Conservation (phyloP, 1,140 invertebrate genomes). For the Musca domestica region DNA sequence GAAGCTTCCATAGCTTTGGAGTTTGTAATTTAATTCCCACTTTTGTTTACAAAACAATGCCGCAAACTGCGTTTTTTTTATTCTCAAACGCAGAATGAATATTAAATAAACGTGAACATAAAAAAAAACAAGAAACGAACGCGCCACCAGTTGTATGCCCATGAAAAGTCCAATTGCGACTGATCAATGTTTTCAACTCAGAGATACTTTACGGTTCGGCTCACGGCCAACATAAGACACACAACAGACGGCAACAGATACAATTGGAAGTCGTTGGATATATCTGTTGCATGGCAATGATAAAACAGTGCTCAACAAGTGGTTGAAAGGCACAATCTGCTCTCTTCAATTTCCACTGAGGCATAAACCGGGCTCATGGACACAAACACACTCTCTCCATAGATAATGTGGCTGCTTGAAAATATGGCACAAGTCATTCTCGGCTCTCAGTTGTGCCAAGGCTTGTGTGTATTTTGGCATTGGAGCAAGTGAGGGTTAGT, state of each 20-base stretch:
- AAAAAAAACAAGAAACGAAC: constrained; percentile 35
- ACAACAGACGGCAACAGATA: neutral
- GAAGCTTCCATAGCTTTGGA: too few relatives aligned
- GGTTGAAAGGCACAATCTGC: neutral
- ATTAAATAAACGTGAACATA: constrained; percentile 3
- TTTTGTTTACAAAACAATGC: neutral
- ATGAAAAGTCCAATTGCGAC: constrained; percentile 29
- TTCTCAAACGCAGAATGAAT: neutral
- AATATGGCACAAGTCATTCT: neutral
- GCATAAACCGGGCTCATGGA: constrained; percentile 10
- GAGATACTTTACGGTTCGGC: constrained; percentile 26
- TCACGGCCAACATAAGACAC: neutral
- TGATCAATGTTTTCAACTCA: constrained; percentile 9
- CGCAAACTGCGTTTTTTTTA: neutral
- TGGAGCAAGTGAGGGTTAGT: constrained; percentile 4
- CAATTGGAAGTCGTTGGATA: constrained; percentile 13
- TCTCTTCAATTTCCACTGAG: constrained; percentile 45
- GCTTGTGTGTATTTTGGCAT: neutral
- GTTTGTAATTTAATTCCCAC: neutral
- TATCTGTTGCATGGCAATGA: constrained; percentile 32
- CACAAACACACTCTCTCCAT: neutral
- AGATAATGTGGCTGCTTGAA: too few relatives aligned
- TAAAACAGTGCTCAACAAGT: constrained; percentile 44
- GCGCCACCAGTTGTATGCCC: constrained; percentile 27
- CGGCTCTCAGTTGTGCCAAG: neutral